These are phyloP conservation scores for Triplophysa tibetana DNA, from an alignment of 2,113 vertebrate genomes.

Conservation along the genomic window DNA sequence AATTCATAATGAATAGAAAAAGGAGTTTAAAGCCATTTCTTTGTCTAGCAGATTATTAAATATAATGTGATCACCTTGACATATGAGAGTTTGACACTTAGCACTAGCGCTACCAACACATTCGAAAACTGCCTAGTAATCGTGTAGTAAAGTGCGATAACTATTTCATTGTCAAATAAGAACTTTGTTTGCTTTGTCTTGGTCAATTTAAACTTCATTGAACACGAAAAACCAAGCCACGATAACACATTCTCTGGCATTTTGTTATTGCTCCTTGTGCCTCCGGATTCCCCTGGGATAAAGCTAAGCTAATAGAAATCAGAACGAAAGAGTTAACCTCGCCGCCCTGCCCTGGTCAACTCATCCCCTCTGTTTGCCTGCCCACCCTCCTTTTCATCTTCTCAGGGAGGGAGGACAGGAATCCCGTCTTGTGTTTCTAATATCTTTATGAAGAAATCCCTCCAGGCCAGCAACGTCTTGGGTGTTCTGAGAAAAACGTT, in stretches of 20 bases:
- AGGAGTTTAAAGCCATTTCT: too few species aligned
- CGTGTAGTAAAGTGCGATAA: background rate
- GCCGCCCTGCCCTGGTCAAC: slow-evolving; percentile 47
- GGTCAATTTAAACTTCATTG: slow-evolving; percentile 49
- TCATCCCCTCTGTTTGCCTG: slow-evolving; percentile 20
- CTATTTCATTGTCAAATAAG: slow-evolving; percentile 37
- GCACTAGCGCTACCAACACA: background rate
- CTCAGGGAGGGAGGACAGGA: slow-evolving; percentile 56
- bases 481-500: slow-evolving; percentile 84
- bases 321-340: slow-evolving; percentile 57
- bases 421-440: slow-evolving; percentile 72
- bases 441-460: slow-evolving; percentile 73
- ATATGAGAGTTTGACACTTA: background rate
- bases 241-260: slow-evolving; percentile 28
- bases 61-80: background rate
- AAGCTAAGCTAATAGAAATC: slow-evolving; percentile 43
- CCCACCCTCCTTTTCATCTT: slow-evolving; percentile 48
- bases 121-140: background rate
- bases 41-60: background rate
- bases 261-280: slow-evolving; percentile 34
- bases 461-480: slow-evolving; percentile 83
- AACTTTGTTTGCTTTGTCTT: slow-evolving; percentile 44
- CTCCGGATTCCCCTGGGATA: background rate
- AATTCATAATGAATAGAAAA: too few species aligned
- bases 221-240: slow-evolving; percentile 41